Base-by-base conservation (phyloP, 53 echinoderm and acorn worm genomes). In the Crossaster papposus region DNA sequence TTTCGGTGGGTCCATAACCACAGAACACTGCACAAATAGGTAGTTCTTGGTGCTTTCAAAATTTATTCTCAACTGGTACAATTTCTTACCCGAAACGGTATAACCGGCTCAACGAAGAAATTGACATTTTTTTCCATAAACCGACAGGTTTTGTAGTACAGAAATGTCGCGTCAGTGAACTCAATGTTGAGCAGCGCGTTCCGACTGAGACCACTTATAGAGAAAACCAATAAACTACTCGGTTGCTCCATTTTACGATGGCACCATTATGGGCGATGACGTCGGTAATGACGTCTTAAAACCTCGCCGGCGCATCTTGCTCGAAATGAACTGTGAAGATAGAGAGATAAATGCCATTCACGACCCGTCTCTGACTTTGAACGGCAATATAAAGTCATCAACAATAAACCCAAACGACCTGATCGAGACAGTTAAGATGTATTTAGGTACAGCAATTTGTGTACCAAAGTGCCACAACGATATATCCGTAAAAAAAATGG, bases 211-310 rank as follows among this genome's bases (percentile, higher is more conserved):
- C 30, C 80, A 80, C 80, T 80, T 80, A 79, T 9, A 76, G 36
- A 18, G 33, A 33, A 54, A 62, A 80, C 18, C 80, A 33, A 58
- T 23, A 58, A 2, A 6, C 32, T n/a, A 80, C 55, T 58, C 62
- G 31, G 30, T 4, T 23, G 80, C 14, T 23, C 36, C 72, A 73
- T 36, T n/a, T 65, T 83, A 37, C 70, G 68, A 71, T 22, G 26
- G 71, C 70, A 50, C 52, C 52, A 26, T 72, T n/a, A 5, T 32
- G 34, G 72, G 50, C 12, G 72, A 51, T 85, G 85, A 85, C 85
- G 85, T 85, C 52, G 31, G 44, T 28, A 38, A 73, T 85, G 85
- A 72, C 85, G 72, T 83, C 83, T 29, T 65, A 70, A 24, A 83
- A 70, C 30, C 51, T 65, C 28, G 37, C 81, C 22, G 51, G 65